A percentile compares a stretch with the other conserved stretches of the same genome.
Evolutionary conservation across 2,797 vertebrate species (phyloP).

Genomic region (Anolis apletophallus): DNA sequence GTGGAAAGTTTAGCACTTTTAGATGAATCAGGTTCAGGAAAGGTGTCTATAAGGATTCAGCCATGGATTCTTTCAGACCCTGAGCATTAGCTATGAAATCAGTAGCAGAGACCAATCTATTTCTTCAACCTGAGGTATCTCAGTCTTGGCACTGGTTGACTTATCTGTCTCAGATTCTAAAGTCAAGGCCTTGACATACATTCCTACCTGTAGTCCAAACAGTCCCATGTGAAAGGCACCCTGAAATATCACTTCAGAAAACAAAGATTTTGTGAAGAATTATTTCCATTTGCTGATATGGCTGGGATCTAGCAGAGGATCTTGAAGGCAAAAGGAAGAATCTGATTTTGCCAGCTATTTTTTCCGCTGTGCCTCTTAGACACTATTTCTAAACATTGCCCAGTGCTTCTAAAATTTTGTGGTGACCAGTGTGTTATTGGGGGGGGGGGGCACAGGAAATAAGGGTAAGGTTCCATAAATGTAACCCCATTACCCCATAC

Average conservation of each 20-base stretch:
- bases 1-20: neutral
- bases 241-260: neutral
- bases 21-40: neutral
- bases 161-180: neutral
- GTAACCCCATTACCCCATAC: neutral
- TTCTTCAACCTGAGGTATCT: neutral
- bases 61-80: neutral
- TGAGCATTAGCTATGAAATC: neutral
- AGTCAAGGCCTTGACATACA: neutral
- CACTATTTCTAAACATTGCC: neutral
- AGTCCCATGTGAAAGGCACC: neutral
- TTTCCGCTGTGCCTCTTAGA: neutral
- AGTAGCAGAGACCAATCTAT: neutral
- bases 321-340: neutral
- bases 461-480: neutral
- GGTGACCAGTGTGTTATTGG: neutral
- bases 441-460: neutral
- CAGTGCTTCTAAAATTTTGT: neutral
- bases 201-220: neutral
- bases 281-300: neutral
- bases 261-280: neutral
- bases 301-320: neutral
- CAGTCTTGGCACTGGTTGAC: neutral
- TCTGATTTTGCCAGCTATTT: neutral
- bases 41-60: neutral